Evolutionary conservation across 2,888 invertebrate species (phyloP).

Genomic region (Lochmaea crataegi): DNA sequence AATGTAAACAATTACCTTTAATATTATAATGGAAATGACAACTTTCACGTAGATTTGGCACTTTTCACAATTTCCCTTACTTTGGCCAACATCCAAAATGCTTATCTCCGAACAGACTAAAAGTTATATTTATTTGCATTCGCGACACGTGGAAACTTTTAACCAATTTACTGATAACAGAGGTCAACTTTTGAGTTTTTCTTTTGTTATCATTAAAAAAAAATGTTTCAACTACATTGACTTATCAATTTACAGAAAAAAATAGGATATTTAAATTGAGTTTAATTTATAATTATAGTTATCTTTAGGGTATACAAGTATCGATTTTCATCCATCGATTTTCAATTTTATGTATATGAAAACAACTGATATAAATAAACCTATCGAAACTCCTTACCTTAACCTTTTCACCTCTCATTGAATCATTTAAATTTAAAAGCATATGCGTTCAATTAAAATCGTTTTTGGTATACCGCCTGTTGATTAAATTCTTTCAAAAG

Average conservation of each 20-base stretch:
- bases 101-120: slow-evolving; percentile 23
- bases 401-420: no score
- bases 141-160: slow-evolving; percentile 35
- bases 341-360: no score
- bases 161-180: slow-evolving; percentile 36
- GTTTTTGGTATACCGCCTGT: no score
- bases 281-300: slow-evolving; percentile 25
- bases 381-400: no score
- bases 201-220: slow-evolving; percentile 31
- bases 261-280: slow-evolving; percentile 19
- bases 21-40: slow-evolving; percentile 16
- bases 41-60: slow-evolving; percentile 23
- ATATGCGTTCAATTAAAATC: no score
- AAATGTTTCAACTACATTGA: slow-evolving; percentile 24
- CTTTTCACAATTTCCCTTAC: slow-evolving; percentile 20
- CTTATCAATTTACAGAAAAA: slow-evolving; percentile 31
- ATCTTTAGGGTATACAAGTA: no score
- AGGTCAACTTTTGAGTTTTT: slow-evolving; percentile 38
- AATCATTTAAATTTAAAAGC: no score
- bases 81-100: slow-evolving; percentile 30
- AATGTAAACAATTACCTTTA: slow-evolving; percentile 21
- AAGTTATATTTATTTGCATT: slow-evolving; percentile 27
- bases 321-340: no score
- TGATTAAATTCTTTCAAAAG: no score
- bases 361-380: neutral